Evolutionary conservation across 2,888 invertebrate genomes (phyloP).

Genomic region (Ariolimax columbianus): DNA sequence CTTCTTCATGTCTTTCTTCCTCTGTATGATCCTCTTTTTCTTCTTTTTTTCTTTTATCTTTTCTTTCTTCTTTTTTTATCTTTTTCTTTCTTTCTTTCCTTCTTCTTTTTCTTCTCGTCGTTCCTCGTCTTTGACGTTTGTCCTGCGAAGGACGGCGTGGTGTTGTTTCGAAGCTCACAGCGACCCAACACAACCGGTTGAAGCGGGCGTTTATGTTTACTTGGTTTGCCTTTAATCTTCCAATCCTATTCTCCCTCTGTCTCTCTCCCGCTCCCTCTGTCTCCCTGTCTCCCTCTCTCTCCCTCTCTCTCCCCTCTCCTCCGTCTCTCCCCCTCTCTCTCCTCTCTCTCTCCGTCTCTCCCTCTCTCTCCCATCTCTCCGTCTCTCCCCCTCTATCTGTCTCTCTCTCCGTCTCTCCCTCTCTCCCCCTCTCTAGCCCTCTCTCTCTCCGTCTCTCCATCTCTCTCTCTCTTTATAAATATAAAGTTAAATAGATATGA

Average conservation of each 20-base stretch:
- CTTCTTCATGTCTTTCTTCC: background rate
- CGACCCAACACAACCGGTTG: too few species aligned
- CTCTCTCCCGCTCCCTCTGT: background rate
- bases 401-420: background rate
- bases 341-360: too few species aligned
- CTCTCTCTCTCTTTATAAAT: too few species aligned
- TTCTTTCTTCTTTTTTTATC: background rate
- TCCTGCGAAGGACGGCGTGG: too few species aligned
- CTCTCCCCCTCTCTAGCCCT: background rate
- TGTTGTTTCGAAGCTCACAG: too few species aligned
- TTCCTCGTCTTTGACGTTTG: too few species aligned
- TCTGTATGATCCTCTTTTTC: background rate
- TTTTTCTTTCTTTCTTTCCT: background rate
- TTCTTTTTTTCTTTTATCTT: background rate
- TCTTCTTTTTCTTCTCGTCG: background rate
- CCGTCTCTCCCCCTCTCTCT: background rate
- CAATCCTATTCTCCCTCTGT: background rate
- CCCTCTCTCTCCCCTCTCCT: background rate
- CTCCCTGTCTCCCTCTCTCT: background rate
- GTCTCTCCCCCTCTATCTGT: background rate
- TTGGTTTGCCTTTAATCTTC: too few species aligned
- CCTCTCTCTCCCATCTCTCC: background rate
- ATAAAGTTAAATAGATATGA: too few species aligned
- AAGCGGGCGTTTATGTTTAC: too few species aligned
- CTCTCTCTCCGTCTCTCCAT: too few species aligned